Evolutionary conservation across 2,113 vertebrate genomes (phyloP).

Genomic region (Bettongia penicillata): DNA sequence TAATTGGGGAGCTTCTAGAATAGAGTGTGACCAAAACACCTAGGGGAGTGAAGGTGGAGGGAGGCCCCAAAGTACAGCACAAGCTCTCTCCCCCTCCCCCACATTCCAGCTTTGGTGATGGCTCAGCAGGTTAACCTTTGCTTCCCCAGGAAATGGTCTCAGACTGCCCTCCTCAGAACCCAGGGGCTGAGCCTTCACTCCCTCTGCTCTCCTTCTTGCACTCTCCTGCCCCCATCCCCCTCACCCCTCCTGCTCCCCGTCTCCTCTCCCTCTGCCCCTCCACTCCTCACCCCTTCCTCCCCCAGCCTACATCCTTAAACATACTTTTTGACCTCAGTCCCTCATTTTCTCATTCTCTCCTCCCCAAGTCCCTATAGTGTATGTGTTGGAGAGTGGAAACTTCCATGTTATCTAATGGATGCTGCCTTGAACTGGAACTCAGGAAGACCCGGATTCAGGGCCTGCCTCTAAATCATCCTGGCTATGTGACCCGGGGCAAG

Average conservation of each 20-base stretch:
- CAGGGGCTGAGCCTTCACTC: background rate
- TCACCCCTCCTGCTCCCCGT: background rate
- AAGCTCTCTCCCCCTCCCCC: accelerated
- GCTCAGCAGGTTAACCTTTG: background rate
- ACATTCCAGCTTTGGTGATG: background rate
- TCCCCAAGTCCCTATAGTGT: background rate
- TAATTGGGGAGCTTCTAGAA: background rate
- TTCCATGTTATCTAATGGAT: background rate
- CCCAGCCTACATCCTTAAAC: background rate
- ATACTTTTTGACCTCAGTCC: background rate
- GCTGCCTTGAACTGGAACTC: background rate
- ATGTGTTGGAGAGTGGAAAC: background rate
- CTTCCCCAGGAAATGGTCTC: background rate
- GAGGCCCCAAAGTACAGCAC: background rate
- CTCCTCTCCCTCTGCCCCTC: too few species aligned
- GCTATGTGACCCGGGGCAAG: background rate
- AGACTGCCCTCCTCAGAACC: background rate
- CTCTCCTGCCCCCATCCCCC: background rate
- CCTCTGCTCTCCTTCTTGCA: background rate
- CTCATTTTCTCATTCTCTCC: background rate
- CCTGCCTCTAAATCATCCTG: background rate
- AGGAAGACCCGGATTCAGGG: background rate
- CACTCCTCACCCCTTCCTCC: too few species aligned
- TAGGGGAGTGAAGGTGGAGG: background rate
- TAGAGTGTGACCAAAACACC: background rate